Base-by-base conservation (phyloP, 2,888 invertebrate genomes). In the Ophioninae sp. region DNA sequence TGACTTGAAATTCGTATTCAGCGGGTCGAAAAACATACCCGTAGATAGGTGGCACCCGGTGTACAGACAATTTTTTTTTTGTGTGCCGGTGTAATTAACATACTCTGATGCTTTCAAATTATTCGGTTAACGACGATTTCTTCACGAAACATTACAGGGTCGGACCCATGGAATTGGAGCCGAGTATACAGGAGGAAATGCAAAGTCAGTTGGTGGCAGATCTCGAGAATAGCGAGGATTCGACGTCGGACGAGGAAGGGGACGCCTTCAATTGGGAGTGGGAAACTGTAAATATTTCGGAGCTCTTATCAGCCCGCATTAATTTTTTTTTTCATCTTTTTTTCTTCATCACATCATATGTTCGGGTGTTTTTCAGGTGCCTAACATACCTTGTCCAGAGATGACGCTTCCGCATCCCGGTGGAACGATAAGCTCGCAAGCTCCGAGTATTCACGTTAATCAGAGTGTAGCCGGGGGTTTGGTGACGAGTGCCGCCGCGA, bases 401-500 rank as follows among this genome's bases (percentile, higher is more conserved):
- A 93, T 93, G 90, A 88, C 88, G 85, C 89, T 93, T 79, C 92
- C 93, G n/a, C 89, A 91, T 73, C 91, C 93, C 71, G 92, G 91
- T 85, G 88, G 91, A 67, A 90, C 90, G 85, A 79, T 87, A 51
- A 90, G 88, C 84, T 92, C 92, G 81, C 92, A 92, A 84, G 89
- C 91, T 44, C 90, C 92, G 69, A 92, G 90, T 85, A 89, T 91
- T 87, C 92, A 93, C 85, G 92, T 93, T 69, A 92, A 93, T 88
- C 93, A 93, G 88, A 93, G 95, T 93, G 94, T 96, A 86, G 96
- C 96, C 61, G 96, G 96, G 41, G 96, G 97, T 75, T 94, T 97
- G 30, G 95, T 97, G 88, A 96, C 96, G 80, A 97, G 97, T 88
- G 97, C 97, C 39, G 97, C 97, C 75, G 96, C 97, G 80, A 96